Conservation (phyloP, 1,140 invertebrate genomes). For the Cotesia typhae region DNA sequence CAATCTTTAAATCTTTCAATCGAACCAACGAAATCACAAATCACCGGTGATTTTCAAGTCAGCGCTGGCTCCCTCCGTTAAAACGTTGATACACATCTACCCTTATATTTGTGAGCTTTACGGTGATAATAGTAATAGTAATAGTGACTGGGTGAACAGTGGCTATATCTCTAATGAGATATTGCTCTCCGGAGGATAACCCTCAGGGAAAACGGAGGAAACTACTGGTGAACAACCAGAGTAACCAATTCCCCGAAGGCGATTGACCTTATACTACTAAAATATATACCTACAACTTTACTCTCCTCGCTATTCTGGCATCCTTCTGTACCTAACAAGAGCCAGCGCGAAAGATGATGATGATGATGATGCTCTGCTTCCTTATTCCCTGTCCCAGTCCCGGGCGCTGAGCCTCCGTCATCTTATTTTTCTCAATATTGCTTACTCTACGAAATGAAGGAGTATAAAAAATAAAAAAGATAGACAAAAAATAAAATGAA, state of each 20-base stretch:
- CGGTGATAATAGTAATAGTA: too few relatives aligned
- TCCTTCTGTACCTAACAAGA: not conserved
- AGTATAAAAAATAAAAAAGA: constrained; percentile 9
- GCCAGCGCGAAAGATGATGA: not conserved
- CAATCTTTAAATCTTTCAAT: constrained; percentile 32
- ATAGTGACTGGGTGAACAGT: too few relatives aligned
- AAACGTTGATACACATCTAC: constrained; percentile 9
- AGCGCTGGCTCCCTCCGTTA: constrained; percentile 12
- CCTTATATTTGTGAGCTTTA: not conserved
- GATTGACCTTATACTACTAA: constrained; percentile 12
- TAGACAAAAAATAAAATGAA: not conserved
- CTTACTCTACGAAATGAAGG: constrained; percentile 33
- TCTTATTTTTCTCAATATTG: constrained; percentile 36
- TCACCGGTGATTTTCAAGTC: constrained; percentile 23
- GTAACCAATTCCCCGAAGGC: constrained; percentile 13
- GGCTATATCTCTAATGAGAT: not conserved
- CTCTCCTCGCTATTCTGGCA: not conserved
- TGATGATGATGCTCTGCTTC: not conserved
- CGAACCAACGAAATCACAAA: constrained; percentile 10
- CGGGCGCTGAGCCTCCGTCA: constrained; percentile 1
- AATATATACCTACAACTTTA: not conserved
- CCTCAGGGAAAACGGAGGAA: constrained; percentile 2
- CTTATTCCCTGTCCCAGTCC: not conserved
- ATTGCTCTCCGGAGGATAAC: too few relatives aligned
- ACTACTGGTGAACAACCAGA: too few relatives aligned